Conservation (phyloP, 2,888 invertebrate genomes). For the Allygus modestus region DNA sequence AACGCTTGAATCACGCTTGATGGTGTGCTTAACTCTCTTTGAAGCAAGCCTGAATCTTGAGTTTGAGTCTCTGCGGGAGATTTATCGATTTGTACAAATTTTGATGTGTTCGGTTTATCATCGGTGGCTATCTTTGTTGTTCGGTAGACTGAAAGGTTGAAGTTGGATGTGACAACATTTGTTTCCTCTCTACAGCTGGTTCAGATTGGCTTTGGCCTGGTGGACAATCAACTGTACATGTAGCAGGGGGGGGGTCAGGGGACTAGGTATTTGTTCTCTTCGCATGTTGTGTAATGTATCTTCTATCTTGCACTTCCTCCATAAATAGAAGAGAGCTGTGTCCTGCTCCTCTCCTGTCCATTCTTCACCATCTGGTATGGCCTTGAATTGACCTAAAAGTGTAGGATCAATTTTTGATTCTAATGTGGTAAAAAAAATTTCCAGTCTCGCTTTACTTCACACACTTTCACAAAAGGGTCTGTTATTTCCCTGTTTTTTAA, state of each 20-base stretch:
- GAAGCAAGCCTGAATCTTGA: neutral
- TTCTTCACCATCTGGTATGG: conserved; percentile 1
- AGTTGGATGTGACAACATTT: neutral
- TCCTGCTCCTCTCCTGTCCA: neutral
- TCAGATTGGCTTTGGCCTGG: neutral
- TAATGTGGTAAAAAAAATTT: neutral
- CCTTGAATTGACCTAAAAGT: neutral
- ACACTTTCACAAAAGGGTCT: neutral
- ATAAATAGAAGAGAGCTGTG: neutral
- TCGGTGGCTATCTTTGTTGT: neutral
- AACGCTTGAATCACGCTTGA: neutral
- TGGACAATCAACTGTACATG: neutral
- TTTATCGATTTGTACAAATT: neutral
- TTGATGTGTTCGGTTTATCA: neutral
- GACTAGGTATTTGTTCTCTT: neutral
- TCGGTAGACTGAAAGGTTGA: neutral
- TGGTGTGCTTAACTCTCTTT: neutral
- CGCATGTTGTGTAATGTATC: neutral
- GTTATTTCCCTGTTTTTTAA: neutral
- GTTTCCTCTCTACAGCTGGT: no score
- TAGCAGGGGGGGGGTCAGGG: neutral
- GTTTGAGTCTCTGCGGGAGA: neutral
- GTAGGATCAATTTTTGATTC: neutral
- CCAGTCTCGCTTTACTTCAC: neutral
- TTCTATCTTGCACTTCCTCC: neutral